A percentile compares a stretch with the other conserved stretches of the same genome.
Evolutionary conservation across 2,113 vertebrate species (phyloP).

Genomic region (Actenoides lindsayi): DNA sequence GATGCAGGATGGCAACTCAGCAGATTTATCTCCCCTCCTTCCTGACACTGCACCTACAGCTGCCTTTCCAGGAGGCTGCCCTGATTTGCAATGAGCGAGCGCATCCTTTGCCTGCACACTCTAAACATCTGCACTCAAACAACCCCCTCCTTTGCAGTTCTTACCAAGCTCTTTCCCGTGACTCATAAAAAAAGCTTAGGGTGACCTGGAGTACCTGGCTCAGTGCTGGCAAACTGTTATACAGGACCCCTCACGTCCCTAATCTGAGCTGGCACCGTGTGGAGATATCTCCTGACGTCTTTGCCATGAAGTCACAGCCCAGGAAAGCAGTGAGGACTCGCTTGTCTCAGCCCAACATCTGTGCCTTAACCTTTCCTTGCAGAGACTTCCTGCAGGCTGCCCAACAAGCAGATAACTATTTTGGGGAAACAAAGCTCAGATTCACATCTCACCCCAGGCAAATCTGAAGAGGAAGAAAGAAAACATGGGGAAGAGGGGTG

Average conservation of each 20-base stretch:
- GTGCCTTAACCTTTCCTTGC: slow-evolving; percentile 7
- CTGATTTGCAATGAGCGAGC: background rate
- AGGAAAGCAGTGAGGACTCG: background rate
- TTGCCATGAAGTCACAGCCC: background rate
- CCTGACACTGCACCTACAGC: background rate
- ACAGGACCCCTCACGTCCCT: background rate
- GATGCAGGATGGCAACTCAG: background rate
- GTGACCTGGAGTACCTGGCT: background rate
- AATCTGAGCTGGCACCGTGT: rapidly evolving
- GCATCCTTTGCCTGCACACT: background rate
- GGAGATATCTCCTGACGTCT: background rate
- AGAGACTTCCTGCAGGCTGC: slow-evolving; percentile 21
- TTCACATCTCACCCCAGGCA: slow-evolving; percentile 45
- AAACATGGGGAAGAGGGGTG: background rate
- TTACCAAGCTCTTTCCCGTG: background rate
- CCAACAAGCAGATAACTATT: slow-evolving; percentile 29
- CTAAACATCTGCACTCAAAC: background rate
- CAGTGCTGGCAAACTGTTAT: background rate
- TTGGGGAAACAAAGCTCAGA: slow-evolving; percentile 64
- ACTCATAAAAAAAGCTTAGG: background rate
- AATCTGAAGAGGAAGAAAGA: slow-evolving; percentile 32
- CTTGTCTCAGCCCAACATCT: slow-evolving; percentile 11
- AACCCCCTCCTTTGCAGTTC: background rate
- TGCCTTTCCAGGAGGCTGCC: slow-evolving; percentile 20
- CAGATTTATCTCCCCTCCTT: background rate